phyloP scores from a whole-genome alignment of 1,140 invertebrate genomes.

The Nasonia vitripennis region DNA sequence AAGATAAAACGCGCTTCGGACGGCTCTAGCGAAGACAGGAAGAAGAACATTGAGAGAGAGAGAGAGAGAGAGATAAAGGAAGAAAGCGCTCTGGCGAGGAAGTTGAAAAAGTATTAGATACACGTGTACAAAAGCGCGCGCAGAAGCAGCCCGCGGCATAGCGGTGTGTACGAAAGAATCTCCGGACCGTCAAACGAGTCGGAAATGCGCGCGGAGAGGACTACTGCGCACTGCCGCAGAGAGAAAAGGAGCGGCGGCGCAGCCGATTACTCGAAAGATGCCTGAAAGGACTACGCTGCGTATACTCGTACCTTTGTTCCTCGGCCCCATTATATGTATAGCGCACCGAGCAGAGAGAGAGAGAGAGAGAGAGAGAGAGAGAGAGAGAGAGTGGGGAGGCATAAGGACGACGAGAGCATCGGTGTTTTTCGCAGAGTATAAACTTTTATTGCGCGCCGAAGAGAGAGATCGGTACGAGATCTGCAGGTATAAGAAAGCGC shows the following conservation, averaged over 20 bases:
- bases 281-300: neutral
- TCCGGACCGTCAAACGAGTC: conserved; percentile 45
- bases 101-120: conserved; percentile 22
- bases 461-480: conserved; percentile 19
- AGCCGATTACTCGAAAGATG: neutral
- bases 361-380: conserved; percentile 5
- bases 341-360: neutral
- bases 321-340: conserved; percentile 2
- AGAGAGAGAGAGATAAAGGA: neutral
- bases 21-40: neutral
- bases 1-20: neutral
- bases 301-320: conserved; percentile 4
- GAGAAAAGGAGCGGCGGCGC: neutral
- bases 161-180: neutral
- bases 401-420: conserved; percentile 2
- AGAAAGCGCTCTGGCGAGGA: neutral
- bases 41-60: neutral
- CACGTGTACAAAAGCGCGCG: conserved; percentile 19
- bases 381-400: neutral
- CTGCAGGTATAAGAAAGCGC: conserved; percentile 19
- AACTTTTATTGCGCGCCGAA: conserved; percentile 35
- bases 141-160: neutral
- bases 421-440: conserved; percentile 44
- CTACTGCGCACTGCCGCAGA: no score
- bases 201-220: conserved; percentile 30